Evolutionary conservation across 2,797 vertebrate species (phyloP).

Genomic region (Smutsia temminckii): DNA sequence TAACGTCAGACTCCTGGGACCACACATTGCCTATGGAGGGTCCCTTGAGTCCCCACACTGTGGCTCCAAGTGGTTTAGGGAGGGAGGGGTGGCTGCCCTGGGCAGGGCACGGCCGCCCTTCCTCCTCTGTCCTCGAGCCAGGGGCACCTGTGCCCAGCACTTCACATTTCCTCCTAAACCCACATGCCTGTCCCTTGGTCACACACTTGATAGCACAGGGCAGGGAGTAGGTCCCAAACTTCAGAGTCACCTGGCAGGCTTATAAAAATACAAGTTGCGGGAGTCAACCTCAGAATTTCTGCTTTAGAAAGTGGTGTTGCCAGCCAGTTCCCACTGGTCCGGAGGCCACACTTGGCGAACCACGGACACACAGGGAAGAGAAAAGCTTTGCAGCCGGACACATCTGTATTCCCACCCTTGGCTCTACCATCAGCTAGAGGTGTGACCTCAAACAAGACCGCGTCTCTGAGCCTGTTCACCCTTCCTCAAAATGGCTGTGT

Average conservation of each 20-base stretch:
- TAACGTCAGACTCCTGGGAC: background rate
- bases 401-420: background rate
- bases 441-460: background rate
- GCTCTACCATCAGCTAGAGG: background rate
- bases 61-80: background rate
- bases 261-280: background rate
- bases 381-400: background rate
- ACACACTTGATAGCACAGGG: background rate
- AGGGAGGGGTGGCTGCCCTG: background rate
- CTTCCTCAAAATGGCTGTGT: background rate
- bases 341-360: background rate
- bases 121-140: background rate
- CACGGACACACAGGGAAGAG: rapidly evolving
- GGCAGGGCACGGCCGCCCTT: background rate
- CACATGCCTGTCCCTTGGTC: background rate
- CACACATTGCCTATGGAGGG: background rate
- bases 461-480: background rate
- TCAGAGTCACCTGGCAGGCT: background rate
- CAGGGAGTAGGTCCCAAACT: background rate
- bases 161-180: background rate
- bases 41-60: background rate
- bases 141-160: background rate
- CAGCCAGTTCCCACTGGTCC: rapidly evolving
- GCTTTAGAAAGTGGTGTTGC: background rate
- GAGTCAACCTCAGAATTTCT: background rate